These are phyloP conservation scores for Chironex yamaguchii DNA, from an alignment of 30 jellyfish, hydroid and myxozoan genomes.

Conservation along the genomic window DNA sequence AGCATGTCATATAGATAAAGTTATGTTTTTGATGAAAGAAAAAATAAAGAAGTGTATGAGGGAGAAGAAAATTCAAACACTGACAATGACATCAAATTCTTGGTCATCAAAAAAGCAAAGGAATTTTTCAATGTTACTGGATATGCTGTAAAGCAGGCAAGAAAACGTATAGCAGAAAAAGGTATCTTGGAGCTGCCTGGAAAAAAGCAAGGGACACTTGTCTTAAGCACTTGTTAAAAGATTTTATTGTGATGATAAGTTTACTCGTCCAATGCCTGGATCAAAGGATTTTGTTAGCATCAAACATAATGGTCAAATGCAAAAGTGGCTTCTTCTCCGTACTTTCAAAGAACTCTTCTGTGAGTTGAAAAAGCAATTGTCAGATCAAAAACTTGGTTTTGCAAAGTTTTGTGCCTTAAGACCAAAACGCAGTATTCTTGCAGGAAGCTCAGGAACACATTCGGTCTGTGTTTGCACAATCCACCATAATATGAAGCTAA, in stretches of 20 bases:
- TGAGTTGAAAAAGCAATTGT: background rate
- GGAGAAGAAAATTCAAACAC: background rate
- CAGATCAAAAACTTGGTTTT: background rate
- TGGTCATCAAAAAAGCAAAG: background rate
- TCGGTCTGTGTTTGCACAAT: background rate
- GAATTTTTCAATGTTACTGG: background rate
- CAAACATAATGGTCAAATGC: background rate
- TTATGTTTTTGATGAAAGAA: no score
- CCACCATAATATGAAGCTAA: background rate
- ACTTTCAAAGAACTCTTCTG: background rate
- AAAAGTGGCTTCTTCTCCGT: background rate
- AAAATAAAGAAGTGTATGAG: background rate
- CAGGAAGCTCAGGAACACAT: background rate
- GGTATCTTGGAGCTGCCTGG: background rate
- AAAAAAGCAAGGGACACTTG: background rate
- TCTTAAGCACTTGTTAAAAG: background rate
- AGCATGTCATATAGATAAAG: no score
- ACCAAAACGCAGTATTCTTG: background rate
- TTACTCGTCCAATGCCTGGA: background rate
- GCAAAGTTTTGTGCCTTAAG: background rate
- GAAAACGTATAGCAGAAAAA: background rate
- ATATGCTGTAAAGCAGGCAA: background rate
- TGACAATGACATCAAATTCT: background rate
- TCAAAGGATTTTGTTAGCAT: background rate
- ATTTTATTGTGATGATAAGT: background rate